Conservation (phyloP, 2,888 invertebrate genomes). For the Apotomis capreana region DNA sequence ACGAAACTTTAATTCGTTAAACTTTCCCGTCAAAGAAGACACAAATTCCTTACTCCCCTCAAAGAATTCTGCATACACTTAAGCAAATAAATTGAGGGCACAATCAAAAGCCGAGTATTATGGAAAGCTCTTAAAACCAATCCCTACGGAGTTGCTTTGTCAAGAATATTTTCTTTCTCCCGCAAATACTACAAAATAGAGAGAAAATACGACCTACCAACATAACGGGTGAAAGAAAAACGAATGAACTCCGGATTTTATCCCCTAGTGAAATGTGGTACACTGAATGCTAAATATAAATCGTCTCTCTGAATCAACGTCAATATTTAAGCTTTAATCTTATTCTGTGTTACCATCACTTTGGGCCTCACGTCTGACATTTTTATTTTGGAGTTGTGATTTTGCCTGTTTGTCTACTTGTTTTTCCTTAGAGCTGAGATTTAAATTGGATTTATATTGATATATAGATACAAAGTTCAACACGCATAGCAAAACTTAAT, state of each 20-base stretch:
- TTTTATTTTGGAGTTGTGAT: neutral
- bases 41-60: no score
- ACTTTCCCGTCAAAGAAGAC: no score
- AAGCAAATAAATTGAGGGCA: constrained; percentile 16
- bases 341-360: neutral
- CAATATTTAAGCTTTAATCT: constrained; percentile 9
- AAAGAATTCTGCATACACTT: neutral
- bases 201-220: constrained; percentile 23
- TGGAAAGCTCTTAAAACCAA: constrained; percentile 24
- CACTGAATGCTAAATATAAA: constrained; percentile 22
- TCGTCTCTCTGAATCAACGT: constrained; percentile 20
- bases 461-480: no score
- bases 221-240: constrained; percentile 18
- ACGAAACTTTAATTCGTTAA: no score
- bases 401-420: neutral
- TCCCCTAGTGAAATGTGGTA: constrained; percentile 28
- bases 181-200: constrained; percentile 15
- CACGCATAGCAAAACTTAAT: no score
- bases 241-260: constrained; percentile 22
- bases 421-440: no score
- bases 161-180: constrained; percentile 24
- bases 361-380: neutral
- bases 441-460: no score
- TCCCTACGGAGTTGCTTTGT: constrained; percentile 25
- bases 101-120: constrained; percentile 28